phyloP scores from a whole-genome alignment of 1,140 invertebrate genomes.

The Euwallacea similis region DNA sequence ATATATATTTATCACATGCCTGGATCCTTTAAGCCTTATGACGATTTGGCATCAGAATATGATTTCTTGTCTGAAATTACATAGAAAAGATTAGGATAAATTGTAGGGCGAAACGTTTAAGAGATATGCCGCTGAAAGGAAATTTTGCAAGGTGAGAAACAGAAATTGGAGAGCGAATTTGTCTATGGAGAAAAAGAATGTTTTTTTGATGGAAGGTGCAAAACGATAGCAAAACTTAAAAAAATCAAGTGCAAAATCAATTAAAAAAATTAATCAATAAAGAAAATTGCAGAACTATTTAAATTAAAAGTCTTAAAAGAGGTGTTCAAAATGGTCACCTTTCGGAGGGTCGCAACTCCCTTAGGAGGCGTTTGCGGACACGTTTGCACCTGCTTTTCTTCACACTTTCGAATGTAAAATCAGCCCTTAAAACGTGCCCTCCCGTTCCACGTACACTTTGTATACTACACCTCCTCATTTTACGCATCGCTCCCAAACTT shows the following conservation, averaged over 20 bases:
- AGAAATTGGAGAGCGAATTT: background rate
- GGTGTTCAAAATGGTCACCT: background rate
- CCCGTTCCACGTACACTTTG: background rate
- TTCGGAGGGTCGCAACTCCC: background rate
- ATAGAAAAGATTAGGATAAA: background rate
- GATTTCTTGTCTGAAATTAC: background rate
- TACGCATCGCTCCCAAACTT: no score
- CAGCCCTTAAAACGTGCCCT: background rate
- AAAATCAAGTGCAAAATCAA: background rate
- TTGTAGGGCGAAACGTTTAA: background rate
- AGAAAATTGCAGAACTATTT: background rate
- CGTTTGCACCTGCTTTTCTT: background rate
- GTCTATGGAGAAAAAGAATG: no score
- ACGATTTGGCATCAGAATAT: background rate
- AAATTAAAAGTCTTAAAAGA: background rate
- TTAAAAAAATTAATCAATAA: background rate
- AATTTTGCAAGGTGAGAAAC: background rate
- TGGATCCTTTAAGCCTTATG: background rate
- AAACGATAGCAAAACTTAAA: background rate
- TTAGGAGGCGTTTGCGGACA: background rate
- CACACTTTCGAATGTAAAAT: background rate
- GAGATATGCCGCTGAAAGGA: background rate
- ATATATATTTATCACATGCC: background rate
- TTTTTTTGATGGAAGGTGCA: background rate
- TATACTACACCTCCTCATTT: no score